Conservation (phyloP, 2,797 vertebrate species). For the Heteromormyrus szaboi region DNA sequence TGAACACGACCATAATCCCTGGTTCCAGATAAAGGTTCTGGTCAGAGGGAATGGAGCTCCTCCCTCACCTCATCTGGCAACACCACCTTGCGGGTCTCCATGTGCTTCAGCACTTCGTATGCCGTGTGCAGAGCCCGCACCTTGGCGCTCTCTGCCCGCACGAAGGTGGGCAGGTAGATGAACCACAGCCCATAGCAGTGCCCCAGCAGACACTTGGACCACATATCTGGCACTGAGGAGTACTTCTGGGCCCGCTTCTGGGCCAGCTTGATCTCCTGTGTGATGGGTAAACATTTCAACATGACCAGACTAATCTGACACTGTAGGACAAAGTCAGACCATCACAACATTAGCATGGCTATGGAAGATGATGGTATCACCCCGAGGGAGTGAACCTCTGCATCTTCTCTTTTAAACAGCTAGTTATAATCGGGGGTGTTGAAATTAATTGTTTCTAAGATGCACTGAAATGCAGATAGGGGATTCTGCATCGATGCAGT, state of each 20-base stretch:
- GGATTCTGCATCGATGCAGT: neutral
- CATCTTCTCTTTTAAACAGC: neutral
- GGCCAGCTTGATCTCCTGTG: slow-evolving; percentile 85
- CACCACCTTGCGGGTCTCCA: slow-evolving; percentile 85
- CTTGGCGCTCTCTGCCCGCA: slow-evolving; percentile 69
- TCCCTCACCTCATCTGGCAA: slow-evolving; percentile 80
- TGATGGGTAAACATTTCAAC: neutral
- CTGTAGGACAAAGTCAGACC: neutral
- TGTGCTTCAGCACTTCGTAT: slow-evolving; percentile 84
- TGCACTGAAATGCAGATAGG: neutral
- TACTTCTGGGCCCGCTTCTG: slow-evolving; percentile 86
- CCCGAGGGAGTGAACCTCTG: neutral
- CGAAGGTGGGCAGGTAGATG: slow-evolving; percentile 83
- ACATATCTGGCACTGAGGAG: slow-evolving; percentile 76
- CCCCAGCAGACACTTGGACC: slow-evolving; percentile 86
- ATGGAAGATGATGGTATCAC: neutral
- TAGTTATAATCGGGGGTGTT: neutral
- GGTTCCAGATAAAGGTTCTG: neutral
- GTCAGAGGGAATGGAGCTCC: neutral
- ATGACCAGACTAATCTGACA: neutral
- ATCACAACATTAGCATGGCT: neutral
- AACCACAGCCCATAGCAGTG: slow-evolving; percentile 95
- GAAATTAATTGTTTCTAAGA: neutral
- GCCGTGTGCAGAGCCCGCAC: slow-evolving; percentile 76
- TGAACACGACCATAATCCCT: neutral